A percentile compares a stretch with the other conserved stretches of the same genome.
Conservation (phyloP, 2,113 vertebrate genomes). For the Triplophysa tibetana region DNA sequence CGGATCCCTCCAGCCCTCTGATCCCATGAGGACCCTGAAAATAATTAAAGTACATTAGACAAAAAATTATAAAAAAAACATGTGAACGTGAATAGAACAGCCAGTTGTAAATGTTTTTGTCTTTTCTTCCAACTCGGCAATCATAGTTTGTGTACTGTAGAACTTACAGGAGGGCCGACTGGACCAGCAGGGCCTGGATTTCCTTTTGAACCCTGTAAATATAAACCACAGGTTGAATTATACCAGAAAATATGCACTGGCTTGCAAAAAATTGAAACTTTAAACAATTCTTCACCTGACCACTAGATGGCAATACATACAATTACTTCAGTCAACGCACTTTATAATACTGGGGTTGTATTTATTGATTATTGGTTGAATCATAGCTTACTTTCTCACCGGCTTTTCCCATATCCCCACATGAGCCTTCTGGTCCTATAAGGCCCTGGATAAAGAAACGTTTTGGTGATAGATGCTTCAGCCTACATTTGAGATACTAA, state of each 20-base stretch:
- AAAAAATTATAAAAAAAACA: not conserved
- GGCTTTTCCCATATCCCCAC: conserved; percentile 77
- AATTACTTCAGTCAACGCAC: not conserved
- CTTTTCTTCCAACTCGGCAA: not conserved
- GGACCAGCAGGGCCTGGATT: conserved; percentile 71
- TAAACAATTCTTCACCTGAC: not conserved
- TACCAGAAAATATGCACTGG: not conserved
- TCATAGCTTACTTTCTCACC: conserved; percentile 78
- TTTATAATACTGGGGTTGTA: not conserved
- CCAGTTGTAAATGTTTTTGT: not conserved
- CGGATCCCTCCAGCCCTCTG: conserved; percentile 73
- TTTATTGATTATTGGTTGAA: conserved; percentile 7
- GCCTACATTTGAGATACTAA: not conserved
- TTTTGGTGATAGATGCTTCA: not conserved
- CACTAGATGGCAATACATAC: conserved; percentile 53
- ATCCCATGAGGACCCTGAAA: conserved; percentile 76
- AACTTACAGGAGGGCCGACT: conserved; percentile 77
- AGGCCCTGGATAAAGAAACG: conserved; percentile 71
- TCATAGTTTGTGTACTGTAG: not conserved
- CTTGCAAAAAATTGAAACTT: not conserved
- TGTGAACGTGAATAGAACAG: too few species aligned
- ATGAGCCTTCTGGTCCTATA: conserved; percentile 70
- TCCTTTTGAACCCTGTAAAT: conserved; percentile 76
- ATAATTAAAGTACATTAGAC: conserved; percentile 39
- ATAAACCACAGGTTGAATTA: conserved; percentile 38